Evolutionary conservation across 2,888 invertebrate genomes (phyloP).

Genomic region (Epicampocera succincta): DNA sequence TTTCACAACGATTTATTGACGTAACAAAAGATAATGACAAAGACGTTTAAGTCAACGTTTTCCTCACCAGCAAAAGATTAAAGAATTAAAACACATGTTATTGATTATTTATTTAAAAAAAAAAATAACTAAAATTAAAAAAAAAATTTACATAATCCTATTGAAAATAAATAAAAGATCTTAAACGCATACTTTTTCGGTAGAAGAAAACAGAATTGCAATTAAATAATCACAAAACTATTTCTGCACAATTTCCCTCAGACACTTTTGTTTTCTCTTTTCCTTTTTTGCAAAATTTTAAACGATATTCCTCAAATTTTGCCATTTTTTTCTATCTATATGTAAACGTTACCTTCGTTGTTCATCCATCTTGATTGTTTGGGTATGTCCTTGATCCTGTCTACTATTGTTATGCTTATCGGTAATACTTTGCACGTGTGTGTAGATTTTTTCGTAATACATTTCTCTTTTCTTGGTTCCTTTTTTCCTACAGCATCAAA

Average conservation of each 20-base stretch:
- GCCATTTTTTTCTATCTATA: conserved; percentile 6
- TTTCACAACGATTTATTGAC: too few species aligned
- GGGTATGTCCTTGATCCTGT: conserved; percentile 78
- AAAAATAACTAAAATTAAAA: too few species aligned
- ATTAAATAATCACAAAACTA: background rate
- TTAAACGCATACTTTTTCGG: background rate
- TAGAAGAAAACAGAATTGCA: background rate
- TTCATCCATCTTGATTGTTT: conserved; percentile 13
- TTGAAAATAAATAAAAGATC: too few species aligned
- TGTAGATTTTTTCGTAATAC: conserved; percentile 16
- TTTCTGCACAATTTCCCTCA: conserved; percentile 21
- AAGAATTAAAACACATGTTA: too few species aligned
- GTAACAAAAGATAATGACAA: too few species aligned
- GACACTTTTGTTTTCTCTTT: conserved; percentile 49
- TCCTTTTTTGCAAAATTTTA: background rate
- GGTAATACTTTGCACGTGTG: conserved; percentile 57
- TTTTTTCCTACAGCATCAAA: conserved; percentile 49
- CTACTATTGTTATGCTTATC: conserved; percentile 42
- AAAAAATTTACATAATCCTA: too few species aligned
- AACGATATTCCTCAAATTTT: background rate
- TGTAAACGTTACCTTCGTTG: too few species aligned
- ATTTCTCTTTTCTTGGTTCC: conserved; percentile 22
- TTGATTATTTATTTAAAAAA: too few species aligned
- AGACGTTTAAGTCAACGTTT: too few species aligned
- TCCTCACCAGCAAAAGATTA: too few species aligned